Conservation (phyloP, 2,888 invertebrate species). For the Octonoba sinensis region DNA sequence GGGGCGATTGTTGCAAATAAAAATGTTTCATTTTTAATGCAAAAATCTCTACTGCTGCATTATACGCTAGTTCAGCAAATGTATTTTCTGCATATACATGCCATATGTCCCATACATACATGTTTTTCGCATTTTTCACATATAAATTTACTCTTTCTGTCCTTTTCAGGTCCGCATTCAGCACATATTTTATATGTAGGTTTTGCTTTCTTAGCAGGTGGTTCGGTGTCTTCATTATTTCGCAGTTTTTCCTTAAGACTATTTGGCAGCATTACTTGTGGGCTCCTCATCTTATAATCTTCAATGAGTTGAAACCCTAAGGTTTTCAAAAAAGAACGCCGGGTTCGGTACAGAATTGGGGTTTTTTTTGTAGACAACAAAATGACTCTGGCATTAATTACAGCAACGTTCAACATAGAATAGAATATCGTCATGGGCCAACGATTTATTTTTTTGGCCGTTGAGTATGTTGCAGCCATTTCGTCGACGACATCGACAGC, state of each 20-base stretch:
- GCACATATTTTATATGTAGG: neutral
- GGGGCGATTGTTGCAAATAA: no score
- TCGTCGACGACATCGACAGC: neutral
- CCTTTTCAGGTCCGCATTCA: neutral
- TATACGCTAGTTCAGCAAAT: neutral
- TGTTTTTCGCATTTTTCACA: neutral
- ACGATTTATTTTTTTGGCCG: constrained; percentile 2
- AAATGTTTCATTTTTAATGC: no score
- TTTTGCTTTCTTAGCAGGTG: neutral
- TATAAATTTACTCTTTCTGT: neutral
- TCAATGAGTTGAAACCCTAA: no score
- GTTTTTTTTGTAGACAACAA: neutral
- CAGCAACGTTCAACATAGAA: constrained; percentile 11
- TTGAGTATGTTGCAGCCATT: constrained; percentile 12
- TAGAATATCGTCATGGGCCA: constrained; percentile 16
- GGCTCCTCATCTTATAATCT: neutral
- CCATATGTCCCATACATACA: neutral
- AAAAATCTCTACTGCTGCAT: no score
- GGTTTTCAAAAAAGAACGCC: neutral
- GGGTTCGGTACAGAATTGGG: neutral
- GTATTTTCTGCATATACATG: neutral
- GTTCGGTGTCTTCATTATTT: neutral
- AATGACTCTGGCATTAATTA: constrained; percentile 5
- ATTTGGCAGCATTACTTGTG: neutral
- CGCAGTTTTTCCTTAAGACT: neutral